Evolutionary conservation across 2,888 invertebrate species (phyloP), one percentile per base, ranked within the genome.

Genomic region (Pharmacophagus antenor): DNA sequence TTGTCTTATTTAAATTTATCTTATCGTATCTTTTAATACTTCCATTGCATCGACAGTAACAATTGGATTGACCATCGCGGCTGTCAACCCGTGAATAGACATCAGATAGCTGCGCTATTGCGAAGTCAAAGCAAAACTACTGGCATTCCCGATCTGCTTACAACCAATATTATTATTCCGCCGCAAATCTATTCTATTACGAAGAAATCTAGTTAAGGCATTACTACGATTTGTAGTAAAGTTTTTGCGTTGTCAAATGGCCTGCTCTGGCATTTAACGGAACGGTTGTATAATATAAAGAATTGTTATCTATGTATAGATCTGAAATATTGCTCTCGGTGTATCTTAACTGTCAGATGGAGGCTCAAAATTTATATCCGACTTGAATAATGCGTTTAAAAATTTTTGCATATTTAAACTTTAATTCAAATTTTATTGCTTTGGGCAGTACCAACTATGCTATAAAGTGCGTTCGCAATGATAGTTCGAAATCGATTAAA

Each of bases 51-150:
- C 65, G 67, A 67, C 66, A 76, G 76, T 76, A 74, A 77, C 74
- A 78, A 80, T 79, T 71, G 70, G 70, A 83, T 79, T 76, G 79
- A 80, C 77, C 78, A 79, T 70, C 66, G 76, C 71, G 74, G 72
- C 73, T 79, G 83, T 82, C 80, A 51, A 46, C 23, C 31, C 18
- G 42, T 70, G 74, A 76, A 78, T 67, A 72, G 79, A 31, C 22
- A 46, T 80, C 72, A 68, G 65, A 65, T 63, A 72, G 74, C 71
- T 62, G 15, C 18, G 4, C 18, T 5, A 65, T 71, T 74, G 71
- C 71, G 69, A 70, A 73, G 74, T 72, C 68, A 62, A 64, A 66
- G 62, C 67, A 62, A 71, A 75, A 77, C 74, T 70, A 69, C 66
- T 66, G 65, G 58, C 65, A 67, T 63, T 70, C 65, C 67, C 72